Base-by-base conservation (phyloP, 2,797 vertebrate species). In the Propithecus deckenii region DNA sequence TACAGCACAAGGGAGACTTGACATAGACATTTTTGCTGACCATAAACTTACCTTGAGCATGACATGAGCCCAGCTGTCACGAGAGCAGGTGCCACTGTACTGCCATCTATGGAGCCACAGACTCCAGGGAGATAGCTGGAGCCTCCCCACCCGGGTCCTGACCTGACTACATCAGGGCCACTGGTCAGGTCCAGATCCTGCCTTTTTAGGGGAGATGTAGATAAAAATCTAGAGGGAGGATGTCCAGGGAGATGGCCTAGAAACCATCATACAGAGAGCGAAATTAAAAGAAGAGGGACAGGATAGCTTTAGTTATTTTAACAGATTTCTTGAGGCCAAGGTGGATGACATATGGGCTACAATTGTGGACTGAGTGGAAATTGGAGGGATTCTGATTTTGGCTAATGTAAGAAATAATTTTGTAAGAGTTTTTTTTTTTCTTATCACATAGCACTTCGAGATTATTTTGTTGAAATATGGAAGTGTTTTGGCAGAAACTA, bases 401-500 rank as follows among this genome's bases (percentile, higher is more conserved):
- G 46, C 38, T 95, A 74, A 0, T 86, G 43, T 90, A 75, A 48
- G 59, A 80, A 72, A 92, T 76, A 30, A 80, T 76, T 72, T 92
- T 80, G 71, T 43, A 86, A 65, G 50, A 43, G 5, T 75, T 71
- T 71, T 71, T 32, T 76, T 55, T 50, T 46, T 55, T 20, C 57
- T 46, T 38, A 87, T 88, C 85, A 43, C 17, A 17, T 38, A 61
- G 4, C 20, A 17, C 75, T 81, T 23, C 80, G 81, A 92, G 67
- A 80, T 75, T 61, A 65, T 90, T 90, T 89, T 96, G 88, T 84
- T 76, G 81, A 97, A 94, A 92, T 80, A 28, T 23, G 15, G 32
- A 94, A 83, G 59, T 96, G 43, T 65, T 95, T 96, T 96, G 83
- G 85, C 38, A 93, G 81, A 94, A 94, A 92, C 71, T 57, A 55